Percentiles rank a stretch among this genome's conserved stretches.
Conservation (phyloP, 2,888 invertebrate genomes). For the Yponomeuta cagnagella region DNA sequence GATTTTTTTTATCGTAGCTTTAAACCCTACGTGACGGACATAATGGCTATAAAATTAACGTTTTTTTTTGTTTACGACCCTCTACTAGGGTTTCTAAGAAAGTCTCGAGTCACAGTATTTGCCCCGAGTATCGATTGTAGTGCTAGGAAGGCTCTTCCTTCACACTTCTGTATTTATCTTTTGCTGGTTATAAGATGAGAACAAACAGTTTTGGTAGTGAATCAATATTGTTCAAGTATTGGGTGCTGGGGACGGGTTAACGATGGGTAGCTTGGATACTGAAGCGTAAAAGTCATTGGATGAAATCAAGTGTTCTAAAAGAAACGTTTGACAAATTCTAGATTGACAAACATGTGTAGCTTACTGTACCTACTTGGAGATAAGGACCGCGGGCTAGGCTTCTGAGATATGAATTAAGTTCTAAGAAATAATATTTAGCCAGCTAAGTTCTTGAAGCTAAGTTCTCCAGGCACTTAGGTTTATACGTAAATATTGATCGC, state of each 20-base stretch:
- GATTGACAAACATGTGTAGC: too few relatives aligned
- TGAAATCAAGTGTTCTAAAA: neutral
- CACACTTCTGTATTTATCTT: conserved; percentile 21
- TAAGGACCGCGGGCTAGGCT: too few relatives aligned
- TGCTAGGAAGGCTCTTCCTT: neutral
- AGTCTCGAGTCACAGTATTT: neutral
- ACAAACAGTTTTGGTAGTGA: conserved; percentile 26
- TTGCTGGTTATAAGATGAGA: conserved; percentile 23
- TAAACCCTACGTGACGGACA: neutral
- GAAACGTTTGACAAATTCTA: too few relatives aligned
- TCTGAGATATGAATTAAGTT: too few relatives aligned
- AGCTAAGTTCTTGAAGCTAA: too few relatives aligned
- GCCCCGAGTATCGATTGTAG: neutral
- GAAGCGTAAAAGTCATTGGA: neutral
- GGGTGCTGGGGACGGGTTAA: neutral
- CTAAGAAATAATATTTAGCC: too few relatives aligned
- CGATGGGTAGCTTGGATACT: neutral
- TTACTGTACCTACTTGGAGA: too few relatives aligned
- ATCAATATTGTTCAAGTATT: conserved; percentile 21
- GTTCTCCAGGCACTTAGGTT: too few relatives aligned
- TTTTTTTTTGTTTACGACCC: neutral
- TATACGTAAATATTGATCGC: too few relatives aligned
- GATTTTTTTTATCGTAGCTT: neutral
- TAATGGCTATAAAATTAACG: neutral
- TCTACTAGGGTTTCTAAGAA: conserved; percentile 5